phyloP scores from a whole-genome alignment of 2,888 invertebrate genomes.

The Yponomeuta cagnagella region DNA sequence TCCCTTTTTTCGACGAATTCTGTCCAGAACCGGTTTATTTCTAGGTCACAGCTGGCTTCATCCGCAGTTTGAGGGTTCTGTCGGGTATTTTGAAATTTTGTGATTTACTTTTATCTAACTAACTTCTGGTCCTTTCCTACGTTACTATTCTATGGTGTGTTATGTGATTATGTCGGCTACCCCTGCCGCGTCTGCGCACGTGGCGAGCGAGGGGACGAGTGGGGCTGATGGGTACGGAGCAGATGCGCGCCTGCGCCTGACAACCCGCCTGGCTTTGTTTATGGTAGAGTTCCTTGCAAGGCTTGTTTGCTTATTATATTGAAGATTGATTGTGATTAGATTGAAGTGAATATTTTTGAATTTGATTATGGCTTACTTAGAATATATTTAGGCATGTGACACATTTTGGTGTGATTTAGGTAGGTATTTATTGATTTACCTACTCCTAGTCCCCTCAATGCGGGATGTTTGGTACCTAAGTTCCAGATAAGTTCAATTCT shows the following conservation, averaged over 20 bases:
- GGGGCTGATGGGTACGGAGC: conserved; percentile 36
- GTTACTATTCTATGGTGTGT: background rate
- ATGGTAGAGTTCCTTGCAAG: conserved; percentile 39
- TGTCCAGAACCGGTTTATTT: too few relatives aligned
- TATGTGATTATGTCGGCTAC: conserved; percentile 42
- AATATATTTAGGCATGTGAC: background rate
- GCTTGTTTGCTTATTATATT: background rate
- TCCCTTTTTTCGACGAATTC: too few relatives aligned
- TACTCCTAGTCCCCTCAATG: too few relatives aligned
- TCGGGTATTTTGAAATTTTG: too few relatives aligned
- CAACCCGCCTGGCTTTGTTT: conserved; percentile 19
- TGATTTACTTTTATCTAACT: background rate
- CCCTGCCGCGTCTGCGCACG: conserved; percentile 68
- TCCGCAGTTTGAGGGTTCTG: too few relatives aligned
- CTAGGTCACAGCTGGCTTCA: too few relatives aligned
- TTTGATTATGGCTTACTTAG: background rate
- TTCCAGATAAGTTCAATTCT: too few relatives aligned
- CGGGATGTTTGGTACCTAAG: too few relatives aligned
- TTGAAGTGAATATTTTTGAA: background rate
- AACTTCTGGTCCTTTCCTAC: background rate
- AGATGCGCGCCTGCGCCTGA: conserved; percentile 42
- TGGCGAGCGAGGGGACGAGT: conserved; percentile 44
- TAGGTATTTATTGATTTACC: too few relatives aligned
- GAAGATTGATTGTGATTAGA: too few relatives aligned
- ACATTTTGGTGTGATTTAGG: too few relatives aligned